Base-by-base conservation (phyloP, 1,140 invertebrate species). In the Phymorhynchus buccinoides region DNA sequence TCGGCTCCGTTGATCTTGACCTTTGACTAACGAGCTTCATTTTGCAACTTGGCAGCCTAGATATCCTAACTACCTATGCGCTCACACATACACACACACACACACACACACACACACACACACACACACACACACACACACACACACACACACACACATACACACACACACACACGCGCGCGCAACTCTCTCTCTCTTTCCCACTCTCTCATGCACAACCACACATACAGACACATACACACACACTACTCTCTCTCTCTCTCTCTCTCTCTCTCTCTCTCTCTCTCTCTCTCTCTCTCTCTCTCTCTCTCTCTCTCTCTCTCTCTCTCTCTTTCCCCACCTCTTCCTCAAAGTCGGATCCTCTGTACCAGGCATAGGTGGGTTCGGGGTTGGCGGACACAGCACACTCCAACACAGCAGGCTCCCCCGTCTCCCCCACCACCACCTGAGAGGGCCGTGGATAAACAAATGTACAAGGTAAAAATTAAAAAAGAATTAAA, bases 361-460 rank as follows among this genome's bases (percentile, higher is more conserved):
- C 88, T n/a, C 84, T 37, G 90, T 95, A 98, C 98, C 98, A 99
- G 91, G 96, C 95, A 92, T 99, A 99, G 14, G 95, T 96, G 0
- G 98, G 97, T 22, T 96, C 95, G 4, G 98, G 98, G 93, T 96
- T 98, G 3, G 97, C 98, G 80, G 95, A 96, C 85, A 97, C 97
- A 82, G 97, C 93, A 93, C 97, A 99, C 88, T 95, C 89, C 16
- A 93, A 30, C 18, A 85, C 84, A 0, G 89, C 87, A 37, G 83
- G 62, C 32, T 83, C 62, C 16, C 66, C 85, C 7, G 75, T 85
- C 9, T 86, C 56, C 22, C 73, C 62, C 16, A 83, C 78, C 1
- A 89, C 86, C 56, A 90, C 84, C 14, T n/a, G n/a, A n/a, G n/a
- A n/a, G n/a, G n/a, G n/a, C n/a, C n/a, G n/a, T n/a, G n/a, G n/a